Conservation (phyloP, 2,113 vertebrate species). For the Pachypanchax playfairii region DNA sequence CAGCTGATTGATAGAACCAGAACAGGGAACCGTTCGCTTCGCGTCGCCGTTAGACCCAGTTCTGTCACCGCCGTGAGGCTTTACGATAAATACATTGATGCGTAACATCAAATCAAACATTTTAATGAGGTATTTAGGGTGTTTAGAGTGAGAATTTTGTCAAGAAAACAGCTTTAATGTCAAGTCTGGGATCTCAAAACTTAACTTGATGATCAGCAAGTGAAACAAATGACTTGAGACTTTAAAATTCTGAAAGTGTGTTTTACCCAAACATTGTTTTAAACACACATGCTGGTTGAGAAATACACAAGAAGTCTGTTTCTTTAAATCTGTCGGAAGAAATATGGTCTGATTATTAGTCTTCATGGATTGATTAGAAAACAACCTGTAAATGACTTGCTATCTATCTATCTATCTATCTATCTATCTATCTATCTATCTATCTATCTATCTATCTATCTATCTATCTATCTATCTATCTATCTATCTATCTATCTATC, state of each 20-base stretch:
- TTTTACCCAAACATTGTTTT: neutral
- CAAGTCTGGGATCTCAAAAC: conserved; percentile 30
- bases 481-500: no score
- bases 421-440: no score
- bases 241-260: no score
- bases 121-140: conserved; percentile 24
- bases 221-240: conserved; percentile 27
- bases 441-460: no score
- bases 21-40: conserved; percentile 52
- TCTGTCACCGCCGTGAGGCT: conserved; percentile 68
- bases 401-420: no score
- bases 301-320: no score
- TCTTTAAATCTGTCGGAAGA: no score
- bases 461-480: no score
- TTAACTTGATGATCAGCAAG: conserved; percentile 11
- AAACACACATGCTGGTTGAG: no score
- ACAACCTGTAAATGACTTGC: no score
- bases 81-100: conserved; percentile 39
- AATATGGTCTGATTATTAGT: neutral
- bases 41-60: conserved; percentile 64
- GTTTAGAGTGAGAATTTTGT: conserved; percentile 8
- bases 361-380: neutral
- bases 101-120: conserved; percentile 27
- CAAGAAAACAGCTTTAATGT: conserved; percentile 16
- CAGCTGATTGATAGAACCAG: conserved; percentile 72